Evolutionary conservation across 2,888 invertebrate genomes (phyloP).

Genomic region (Stenolophus ochropezus): DNA sequence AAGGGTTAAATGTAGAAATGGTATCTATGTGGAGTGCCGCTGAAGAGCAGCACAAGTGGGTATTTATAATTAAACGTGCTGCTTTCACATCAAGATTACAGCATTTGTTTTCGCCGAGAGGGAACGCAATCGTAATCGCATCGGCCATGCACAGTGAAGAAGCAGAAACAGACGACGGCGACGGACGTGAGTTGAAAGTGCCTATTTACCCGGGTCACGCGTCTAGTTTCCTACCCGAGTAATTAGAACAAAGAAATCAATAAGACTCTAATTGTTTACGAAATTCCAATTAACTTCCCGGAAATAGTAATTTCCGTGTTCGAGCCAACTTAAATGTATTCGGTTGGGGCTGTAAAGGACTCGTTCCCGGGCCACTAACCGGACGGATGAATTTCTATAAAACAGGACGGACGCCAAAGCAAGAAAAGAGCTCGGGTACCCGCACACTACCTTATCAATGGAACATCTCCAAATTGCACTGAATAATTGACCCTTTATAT

Average conservation of each 20-base stretch:
- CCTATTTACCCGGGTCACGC: slow-evolving; percentile 55
- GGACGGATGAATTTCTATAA: slow-evolving; percentile 23
- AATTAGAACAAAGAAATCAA: slow-evolving; percentile 60
- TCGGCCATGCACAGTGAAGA: slow-evolving; percentile 49
- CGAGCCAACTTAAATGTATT: slow-evolving; percentile 53
- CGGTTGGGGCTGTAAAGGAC: slow-evolving; percentile 47
- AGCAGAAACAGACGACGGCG: slow-evolving; percentile 39
- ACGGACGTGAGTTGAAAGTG: slow-evolving; percentile 43
- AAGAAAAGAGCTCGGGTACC: not conserved
- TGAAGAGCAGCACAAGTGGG: slow-evolving; percentile 1
- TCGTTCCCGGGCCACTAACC: not conserved
- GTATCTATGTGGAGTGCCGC: not conserved
- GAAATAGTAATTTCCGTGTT: slow-evolving; percentile 59
- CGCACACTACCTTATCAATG: not conserved
- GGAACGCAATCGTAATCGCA: slow-evolving; percentile 41
- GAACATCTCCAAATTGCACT: not conserved
- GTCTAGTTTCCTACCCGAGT: slow-evolving; percentile 51
- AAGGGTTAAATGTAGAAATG: slow-evolving; percentile 32
- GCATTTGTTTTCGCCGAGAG: slow-evolving; percentile 43
- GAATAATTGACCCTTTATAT: not conserved
- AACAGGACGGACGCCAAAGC: not conserved
- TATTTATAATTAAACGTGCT: slow-evolving; percentile 49
- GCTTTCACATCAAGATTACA: slow-evolving; percentile 52
- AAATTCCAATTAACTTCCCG: slow-evolving; percentile 58
- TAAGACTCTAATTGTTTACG: slow-evolving; percentile 60